Percentiles rank a stretch among this genome's conserved stretches.
These are phyloP conservation scores for Zalophus californianus DNA, from an alignment of 2,797 vertebrate species.

Conservation along the genomic window DNA sequence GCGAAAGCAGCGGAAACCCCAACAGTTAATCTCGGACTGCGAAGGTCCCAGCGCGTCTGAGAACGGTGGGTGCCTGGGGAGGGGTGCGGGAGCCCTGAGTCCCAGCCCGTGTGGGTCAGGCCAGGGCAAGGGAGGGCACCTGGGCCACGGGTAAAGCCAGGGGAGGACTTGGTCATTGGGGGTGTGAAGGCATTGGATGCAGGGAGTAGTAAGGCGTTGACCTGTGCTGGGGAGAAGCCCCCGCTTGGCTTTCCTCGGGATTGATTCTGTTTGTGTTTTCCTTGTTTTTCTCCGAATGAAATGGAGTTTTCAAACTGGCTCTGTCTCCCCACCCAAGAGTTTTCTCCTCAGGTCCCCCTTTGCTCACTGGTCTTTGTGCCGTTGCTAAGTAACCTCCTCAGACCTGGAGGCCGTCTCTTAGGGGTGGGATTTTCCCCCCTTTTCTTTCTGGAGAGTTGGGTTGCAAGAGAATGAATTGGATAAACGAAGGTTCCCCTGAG, in stretches of 20 bases:
- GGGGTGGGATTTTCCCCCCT: conserved; percentile 76
- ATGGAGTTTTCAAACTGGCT: conserved; percentile 83
- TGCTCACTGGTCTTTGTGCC: conserved; percentile 83
- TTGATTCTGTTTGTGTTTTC: conserved; percentile 81
- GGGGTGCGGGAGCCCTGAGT: not conserved
- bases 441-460: conserved; percentile 78
- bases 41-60: conserved; percentile 86
- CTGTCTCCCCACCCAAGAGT: conserved; percentile 89
- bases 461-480: conserved; percentile 81
- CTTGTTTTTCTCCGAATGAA: conserved; percentile 75
- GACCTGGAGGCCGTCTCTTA: conserved; percentile 84
- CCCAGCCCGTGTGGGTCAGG: conserved; percentile 59
- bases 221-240: conserved; percentile 55
- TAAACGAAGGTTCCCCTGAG: conserved; percentile 79
- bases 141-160: conserved; percentile 34
- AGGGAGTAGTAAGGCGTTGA: conserved; percentile 45
- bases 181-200: conserved; percentile 26
- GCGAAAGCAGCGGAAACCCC: conserved; percentile 87
- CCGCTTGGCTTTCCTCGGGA: conserved; percentile 68
- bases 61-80: conserved; percentile 84
- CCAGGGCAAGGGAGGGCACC: conserved; percentile 69
- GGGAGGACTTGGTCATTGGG: not conserved
- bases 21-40: conserved; percentile 87
- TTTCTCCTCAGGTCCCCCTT: conserved; percentile 77
- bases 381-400: conserved; percentile 86